A percentile compares a stretch with the other conserved stretches of the same genome.
These are phyloP conservation scores for Echinops telfairi DNA, from an alignment of 2,113 vertebrate species.

Conservation along the genomic window DNA sequence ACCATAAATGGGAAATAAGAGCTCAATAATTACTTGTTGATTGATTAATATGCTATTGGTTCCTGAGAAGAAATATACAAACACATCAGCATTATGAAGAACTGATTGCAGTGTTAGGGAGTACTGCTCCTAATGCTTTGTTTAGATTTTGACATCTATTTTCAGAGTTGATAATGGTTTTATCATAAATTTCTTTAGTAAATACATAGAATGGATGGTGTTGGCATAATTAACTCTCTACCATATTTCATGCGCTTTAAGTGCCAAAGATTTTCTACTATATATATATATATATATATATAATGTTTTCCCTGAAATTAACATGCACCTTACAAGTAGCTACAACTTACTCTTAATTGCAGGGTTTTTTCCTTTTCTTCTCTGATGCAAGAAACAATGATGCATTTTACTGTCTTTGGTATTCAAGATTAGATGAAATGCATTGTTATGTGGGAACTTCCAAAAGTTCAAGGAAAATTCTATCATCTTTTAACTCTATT, in stretches of 20 bases:
- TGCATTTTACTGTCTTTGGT: background rate
- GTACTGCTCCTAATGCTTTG: background rate
- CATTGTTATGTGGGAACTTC: no score
- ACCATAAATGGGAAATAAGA: background rate
- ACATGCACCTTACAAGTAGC: background rate
- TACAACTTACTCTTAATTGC: background rate
- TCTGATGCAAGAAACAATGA: background rate
- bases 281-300: background rate
- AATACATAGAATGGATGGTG: background rate
- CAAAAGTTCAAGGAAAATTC: no score
- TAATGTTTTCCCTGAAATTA: background rate
- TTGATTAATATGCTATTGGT: background rate
- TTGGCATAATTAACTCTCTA: background rate
- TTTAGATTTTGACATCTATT: constrained; percentile 22
- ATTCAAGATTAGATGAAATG: background rate
- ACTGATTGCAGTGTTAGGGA: background rate
- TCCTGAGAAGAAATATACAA: constrained; percentile 37
- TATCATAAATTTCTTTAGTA: background rate
- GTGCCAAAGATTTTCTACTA: background rate
- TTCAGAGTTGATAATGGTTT: background rate
- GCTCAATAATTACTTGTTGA: background rate
- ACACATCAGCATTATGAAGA: background rate
- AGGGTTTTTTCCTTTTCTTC: background rate
- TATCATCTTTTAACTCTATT: no score
- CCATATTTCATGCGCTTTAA: background rate